Evolutionary conservation across 2,113 vertebrate species (phyloP), one percentile per base, ranked within the genome.

Genomic region (Nibea coibor): DNA sequence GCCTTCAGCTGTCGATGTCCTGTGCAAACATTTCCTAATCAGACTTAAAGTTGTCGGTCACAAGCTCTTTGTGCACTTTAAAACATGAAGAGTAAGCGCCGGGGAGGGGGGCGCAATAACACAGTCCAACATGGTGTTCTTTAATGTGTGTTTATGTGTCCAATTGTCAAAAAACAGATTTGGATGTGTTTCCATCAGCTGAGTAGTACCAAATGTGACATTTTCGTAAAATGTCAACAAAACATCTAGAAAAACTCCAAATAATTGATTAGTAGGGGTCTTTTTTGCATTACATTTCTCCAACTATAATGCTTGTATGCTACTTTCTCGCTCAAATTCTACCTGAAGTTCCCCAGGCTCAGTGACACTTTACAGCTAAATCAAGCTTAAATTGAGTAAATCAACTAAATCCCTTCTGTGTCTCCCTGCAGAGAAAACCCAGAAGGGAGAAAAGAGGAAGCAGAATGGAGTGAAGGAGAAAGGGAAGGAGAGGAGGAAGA

Each of bases 391-490:
- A 87, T 31, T 61, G 70, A 89, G 59, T 63, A 84, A 75, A 72
- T 70, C 26, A 20, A 62, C 65, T 63, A 65, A 84, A 72, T 58
- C 82, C 50, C 4, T 92, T 82, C 82, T 89, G 72, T 92, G 82
- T 85, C 82, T 90, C 81, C 75, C 74, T 84, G 82, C 93, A 98
- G 98, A 97, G 86, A 96, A 95, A 93, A 93, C 92, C 90, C 94
- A 94, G 88, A 97, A 95, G 88, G 96, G 94, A 87, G 96, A 96
- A 82, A 97, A 96, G 94, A 96, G 94, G 91, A 96, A 95, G 92
- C 97, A 95, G 94, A 96, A 90, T 84, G 96, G 96, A 88, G 94
- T 93, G 0, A 97, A 96, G 93, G 96, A 96, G 87, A 96, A 94
- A 93, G 95, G 96, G 84, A 97, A 94, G 65, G 96, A 97, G 91